phyloP scores from a whole-genome alignment of 2,888 invertebrate species.

The Xestia xanthographa region DNA sequence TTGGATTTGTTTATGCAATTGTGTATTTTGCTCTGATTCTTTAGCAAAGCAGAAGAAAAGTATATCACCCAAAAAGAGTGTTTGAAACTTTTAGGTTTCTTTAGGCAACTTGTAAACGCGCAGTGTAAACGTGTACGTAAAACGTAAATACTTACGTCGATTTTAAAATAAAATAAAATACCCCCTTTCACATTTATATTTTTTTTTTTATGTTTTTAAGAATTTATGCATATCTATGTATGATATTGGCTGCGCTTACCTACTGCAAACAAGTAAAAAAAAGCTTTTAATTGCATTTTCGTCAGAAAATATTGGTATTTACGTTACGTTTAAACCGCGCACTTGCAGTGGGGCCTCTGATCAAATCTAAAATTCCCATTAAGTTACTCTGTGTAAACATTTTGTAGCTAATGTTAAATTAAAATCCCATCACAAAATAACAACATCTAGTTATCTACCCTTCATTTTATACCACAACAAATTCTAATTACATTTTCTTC shows the following conservation, averaged over 20 bases:
- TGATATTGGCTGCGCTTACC: too few species aligned
- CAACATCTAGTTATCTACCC: neutral
- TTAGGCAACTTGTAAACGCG: too few species aligned
- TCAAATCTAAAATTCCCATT: neutral
- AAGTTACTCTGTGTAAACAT: neutral
- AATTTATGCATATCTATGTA: too few species aligned
- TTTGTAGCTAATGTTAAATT: neutral
- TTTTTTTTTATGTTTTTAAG: too few species aligned
- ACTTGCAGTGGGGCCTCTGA: neutral
- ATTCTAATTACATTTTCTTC: neutral
- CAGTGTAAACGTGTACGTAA: too few species aligned
- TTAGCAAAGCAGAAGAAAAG: neutral
- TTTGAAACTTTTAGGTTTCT: neutral
- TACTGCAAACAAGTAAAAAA: too few species aligned
- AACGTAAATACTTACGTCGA: too few species aligned
- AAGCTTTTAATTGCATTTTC: too few species aligned
- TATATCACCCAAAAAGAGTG: neutral
- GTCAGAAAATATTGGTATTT: too few species aligned
- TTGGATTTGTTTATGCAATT: neutral
- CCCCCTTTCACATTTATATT: too few species aligned
- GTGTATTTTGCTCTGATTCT: neutral
- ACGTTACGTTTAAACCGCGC: too few species aligned
- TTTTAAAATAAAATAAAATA: too few species aligned
- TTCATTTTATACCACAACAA: slow-evolving; percentile 18
- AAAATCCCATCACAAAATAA: neutral